Evolutionary conservation across 2,113 vertebrate genomes (phyloP), one percentile per base, ranked within the genome.

Genomic region (Ophiodon elongatus): DNA sequence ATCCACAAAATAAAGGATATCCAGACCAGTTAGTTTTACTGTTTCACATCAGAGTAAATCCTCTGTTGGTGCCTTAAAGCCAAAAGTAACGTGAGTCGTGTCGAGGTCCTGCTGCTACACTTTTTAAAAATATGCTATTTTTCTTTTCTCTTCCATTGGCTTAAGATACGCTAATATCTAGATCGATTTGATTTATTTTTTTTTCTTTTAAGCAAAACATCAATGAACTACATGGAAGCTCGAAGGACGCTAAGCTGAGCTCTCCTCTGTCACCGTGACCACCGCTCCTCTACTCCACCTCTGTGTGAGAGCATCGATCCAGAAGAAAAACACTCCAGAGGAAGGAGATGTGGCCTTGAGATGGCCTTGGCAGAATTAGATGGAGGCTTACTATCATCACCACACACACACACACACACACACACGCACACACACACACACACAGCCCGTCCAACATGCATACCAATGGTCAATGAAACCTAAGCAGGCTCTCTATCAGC

Each of bases 301-400:
- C 82, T 41, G 33, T 54, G 66, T 33, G 62, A 56, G 52, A 76
- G 78, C 87, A 92, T 92, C 47, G 71, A 93, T 91, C 89, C 76
- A 86, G 82, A 63, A 82, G 82, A 64, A 73, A 43, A 82, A 80
- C 68, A 54, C 84, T 88, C 76, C 17, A n/a, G 67, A 86, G 81
- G 75, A 86, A 88, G 79, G 70, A 64, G 81, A 78, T 79, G 89
- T 84, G 91, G 72, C 88, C 89, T 93, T 93, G 77, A 92, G 91
- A 88, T 83, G 91, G 69, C 90, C 91, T 93, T 90, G 83, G 83
- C 45, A 62, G 80, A 84, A 89, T 90, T 59, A 93, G 76, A 89
- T 75, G 77, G 65, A 79, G 79, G 67, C 79, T 85, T 89, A 91
- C 90, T 88, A 88, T 85, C 81, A 70, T 69, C 85, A 67, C 77